A percentile compares a stretch with the other conserved stretches of the same genome.
phyloP scores from a whole-genome alignment of 2,797 vertebrate genomes.

The Thripadectes ignobilis region DNA sequence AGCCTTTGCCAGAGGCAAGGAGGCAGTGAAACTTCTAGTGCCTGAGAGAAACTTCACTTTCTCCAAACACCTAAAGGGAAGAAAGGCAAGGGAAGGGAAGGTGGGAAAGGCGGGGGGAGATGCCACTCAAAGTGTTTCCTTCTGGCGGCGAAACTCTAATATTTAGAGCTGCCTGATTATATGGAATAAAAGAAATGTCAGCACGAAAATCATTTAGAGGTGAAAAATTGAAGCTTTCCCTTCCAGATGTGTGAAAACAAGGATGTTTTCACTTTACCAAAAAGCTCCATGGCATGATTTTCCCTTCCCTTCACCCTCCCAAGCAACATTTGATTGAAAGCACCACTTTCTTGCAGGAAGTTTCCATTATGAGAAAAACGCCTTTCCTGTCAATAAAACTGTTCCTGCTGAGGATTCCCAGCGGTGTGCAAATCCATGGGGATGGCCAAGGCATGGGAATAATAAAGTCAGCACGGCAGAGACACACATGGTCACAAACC shows the following conservation, averaged over 20 bases:
- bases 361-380: not conserved
- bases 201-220: not conserved
- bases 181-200: not conserved
- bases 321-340: not conserved
- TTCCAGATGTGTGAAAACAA: not conserved
- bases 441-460: not conserved
- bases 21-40: not conserved
- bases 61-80: not conserved
- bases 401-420: not conserved
- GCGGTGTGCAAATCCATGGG: accelerated
- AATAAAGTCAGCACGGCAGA: accelerated
- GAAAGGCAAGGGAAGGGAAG: not conserved
- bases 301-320: not conserved
- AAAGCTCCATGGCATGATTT: not conserved
- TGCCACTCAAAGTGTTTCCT: not conserved
- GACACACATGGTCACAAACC: accelerated
- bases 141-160: accelerated
- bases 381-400: not conserved
- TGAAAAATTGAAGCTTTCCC: slow-evolving; percentile 12
- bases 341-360: not conserved
- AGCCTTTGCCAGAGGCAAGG: not conserved
- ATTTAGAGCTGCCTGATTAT: not conserved
- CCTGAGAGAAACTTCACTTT: not conserved
- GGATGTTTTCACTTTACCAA: not conserved
- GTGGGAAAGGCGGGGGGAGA: not conserved